Percentiles rank a stretch among this genome's conserved stretches.
These are phyloP conservation scores for Caenorhabditis sinica DNA, from an alignment of 2,888 invertebrate species.

Conservation along the genomic window DNA sequence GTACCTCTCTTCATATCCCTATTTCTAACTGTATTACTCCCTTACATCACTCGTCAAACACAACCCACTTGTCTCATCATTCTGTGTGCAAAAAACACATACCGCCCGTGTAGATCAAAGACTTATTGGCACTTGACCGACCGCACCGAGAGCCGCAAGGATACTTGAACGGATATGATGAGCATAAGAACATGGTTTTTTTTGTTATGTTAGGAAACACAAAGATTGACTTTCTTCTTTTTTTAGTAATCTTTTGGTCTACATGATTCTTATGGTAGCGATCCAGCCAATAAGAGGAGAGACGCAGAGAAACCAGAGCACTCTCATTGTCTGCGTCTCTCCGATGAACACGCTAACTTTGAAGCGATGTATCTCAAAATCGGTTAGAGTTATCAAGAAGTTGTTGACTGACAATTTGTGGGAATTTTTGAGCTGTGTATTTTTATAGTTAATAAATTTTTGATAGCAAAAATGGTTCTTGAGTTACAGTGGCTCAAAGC, in stretches of 20 bases:
- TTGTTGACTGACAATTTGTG: not conserved
- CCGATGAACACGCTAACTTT: not conserved
- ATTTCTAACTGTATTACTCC: not conserved
- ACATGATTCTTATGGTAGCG: too few species aligned
- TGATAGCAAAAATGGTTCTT: not conserved
- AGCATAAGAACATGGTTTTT: slow-evolving; percentile 39
- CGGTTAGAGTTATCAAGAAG: not conserved
- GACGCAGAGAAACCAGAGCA: too few species aligned
- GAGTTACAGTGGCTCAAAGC: not conserved
- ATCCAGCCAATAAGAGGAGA: not conserved
- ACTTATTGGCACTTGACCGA: slow-evolving; percentile 63
- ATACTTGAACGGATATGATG: slow-evolving; percentile 29
- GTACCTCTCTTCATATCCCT: not conserved
- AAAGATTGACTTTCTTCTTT: not conserved
- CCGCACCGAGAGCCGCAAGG: slow-evolving; percentile 14
- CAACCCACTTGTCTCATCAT: slow-evolving; percentile 9
- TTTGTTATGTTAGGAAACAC: not conserved
- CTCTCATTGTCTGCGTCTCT: not conserved
- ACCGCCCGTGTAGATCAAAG: slow-evolving; percentile 50
- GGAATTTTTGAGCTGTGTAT: not conserved
- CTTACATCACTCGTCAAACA: slow-evolving; percentile 31
- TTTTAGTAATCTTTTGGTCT: too few species aligned
- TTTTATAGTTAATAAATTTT: not conserved
- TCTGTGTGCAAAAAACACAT: slow-evolving; percentile 1
- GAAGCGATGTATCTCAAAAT: not conserved